Base-by-base conservation (phyloP, 1,140 invertebrate genomes). In the Heliconius himera region DNA sequence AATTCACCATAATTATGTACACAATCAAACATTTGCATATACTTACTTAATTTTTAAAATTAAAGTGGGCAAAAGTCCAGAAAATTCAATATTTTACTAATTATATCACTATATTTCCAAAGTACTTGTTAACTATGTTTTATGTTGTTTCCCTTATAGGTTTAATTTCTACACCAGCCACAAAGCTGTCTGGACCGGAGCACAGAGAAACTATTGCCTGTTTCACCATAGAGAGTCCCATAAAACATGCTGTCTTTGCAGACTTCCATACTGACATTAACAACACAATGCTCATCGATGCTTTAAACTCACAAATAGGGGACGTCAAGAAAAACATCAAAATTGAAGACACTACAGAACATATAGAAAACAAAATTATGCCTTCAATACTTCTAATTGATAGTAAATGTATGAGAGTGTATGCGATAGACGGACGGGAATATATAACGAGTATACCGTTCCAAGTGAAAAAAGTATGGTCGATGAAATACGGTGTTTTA, bases 381-480 rank as follows among this genome's bases (percentile, higher is more conserved):
- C 93, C 94, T 16, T 90, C 97, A 70, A 95, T 99, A 84, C 97
- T 98, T 90, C 91, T 98, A 66, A 94, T 98, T 73, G 96, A 99
- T 94, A 96, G 96, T 70, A 96, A 96, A 82, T 96, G 96, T 83
- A 94, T 99, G 77, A 97, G 96, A 89, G 97, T 98, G 13, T 98
- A 97, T 86, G 96, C 97, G 6, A 95, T 96, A 72, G 96, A 96
- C 85, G 98, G 98, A 13, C 96, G 98, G 93, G 97, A 98, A 90
- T 99, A 97, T 88, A 95, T 97, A 36, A 96, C 97, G 13, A 96
- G 97, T 85, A 95, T 99, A 74, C 98, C 98, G 76, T 99, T 99
- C 94, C 96, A 97, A 95, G 97, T 98, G 83, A 96, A 95, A 84
- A 95, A 95, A 84, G 95, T 97, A 1, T 98, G 97, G 97, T 95